phyloP scores from a whole-genome alignment of 2,797 vertebrate species.

The Alosa sapidissima region DNA sequence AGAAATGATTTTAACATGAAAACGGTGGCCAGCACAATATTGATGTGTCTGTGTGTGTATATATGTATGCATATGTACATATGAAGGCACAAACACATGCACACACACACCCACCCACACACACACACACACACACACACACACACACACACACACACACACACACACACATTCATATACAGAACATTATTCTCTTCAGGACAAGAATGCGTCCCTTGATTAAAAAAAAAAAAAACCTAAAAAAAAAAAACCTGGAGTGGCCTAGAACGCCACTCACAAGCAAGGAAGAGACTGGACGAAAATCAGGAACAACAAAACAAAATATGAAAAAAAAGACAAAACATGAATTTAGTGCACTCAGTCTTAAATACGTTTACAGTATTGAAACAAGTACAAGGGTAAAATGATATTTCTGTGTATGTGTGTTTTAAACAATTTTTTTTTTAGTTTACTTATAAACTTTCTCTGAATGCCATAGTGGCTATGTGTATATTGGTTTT shows the following conservation, averaged over 20 bases:
- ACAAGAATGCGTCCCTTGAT: slow-evolving; percentile 63
- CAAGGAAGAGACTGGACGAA: slow-evolving; percentile 69
- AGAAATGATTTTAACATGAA: slow-evolving; percentile 69
- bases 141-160: slow-evolving; percentile 62
- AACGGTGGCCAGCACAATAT: slow-evolving; percentile 90
- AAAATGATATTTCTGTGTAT: slow-evolving; percentile 94
- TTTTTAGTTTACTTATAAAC: slow-evolving; percentile 90
- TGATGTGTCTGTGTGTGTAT: slow-evolving; percentile 70
- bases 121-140: slow-evolving; percentile 63
- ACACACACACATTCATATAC: slow-evolving; percentile 67
- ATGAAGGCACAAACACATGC: slow-evolving; percentile 71
- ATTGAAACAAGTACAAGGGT: slow-evolving; percentile 99
- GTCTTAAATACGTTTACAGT: slow-evolving; percentile 99
- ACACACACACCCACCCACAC: slow-evolving; percentile 51
- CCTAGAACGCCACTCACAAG: slow-evolving; percentile 66
- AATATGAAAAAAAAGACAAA: slow-evolving; percentile 46
- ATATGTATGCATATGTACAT: slow-evolving; percentile 77
- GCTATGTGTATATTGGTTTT: slow-evolving; percentile 92
- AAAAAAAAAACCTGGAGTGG: slow-evolving; percentile 58
- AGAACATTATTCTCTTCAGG: slow-evolving; percentile 68
- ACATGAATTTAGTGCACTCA: slow-evolving; percentile 94
- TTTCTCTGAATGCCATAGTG: slow-evolving; percentile 87
- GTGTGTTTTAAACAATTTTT: slow-evolving; percentile 91
- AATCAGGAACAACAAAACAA: slow-evolving; percentile 91
- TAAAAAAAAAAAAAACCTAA: slow-evolving; percentile 49